Evolutionary conservation across 2,888 invertebrate genomes (phyloP).

Genomic region (Stenichneumon culpator): DNA sequence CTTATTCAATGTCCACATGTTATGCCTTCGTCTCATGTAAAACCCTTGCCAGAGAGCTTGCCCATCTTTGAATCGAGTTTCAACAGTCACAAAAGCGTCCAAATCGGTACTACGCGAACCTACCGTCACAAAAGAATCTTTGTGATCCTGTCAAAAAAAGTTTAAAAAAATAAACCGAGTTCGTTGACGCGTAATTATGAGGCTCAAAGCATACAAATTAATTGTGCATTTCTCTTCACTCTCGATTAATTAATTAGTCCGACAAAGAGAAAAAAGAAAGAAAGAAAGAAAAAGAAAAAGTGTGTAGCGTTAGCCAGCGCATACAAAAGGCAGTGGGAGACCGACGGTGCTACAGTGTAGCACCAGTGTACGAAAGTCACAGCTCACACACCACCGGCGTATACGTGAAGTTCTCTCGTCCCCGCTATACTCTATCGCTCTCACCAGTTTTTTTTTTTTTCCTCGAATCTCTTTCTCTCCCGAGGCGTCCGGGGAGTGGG

Average conservation of each 20-base stretch:
- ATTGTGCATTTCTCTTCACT: conserved; percentile 11
- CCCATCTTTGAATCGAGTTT: background rate
- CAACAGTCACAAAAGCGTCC: background rate
- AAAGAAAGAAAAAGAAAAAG: conserved; percentile 13
- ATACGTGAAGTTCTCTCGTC: background rate
- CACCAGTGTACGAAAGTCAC: conserved; percentile 37
- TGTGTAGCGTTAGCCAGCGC: background rate
- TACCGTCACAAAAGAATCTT: background rate
- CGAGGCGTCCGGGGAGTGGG: conserved; percentile 18
- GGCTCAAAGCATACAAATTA: background rate
- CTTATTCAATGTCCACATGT: background rate
- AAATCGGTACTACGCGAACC: background rate
- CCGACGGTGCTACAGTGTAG: background rate
- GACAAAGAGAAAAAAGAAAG: background rate
- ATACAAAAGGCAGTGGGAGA: background rate
- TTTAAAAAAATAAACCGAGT: background rate
- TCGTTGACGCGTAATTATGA: background rate
- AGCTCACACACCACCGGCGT: conserved; percentile 63
- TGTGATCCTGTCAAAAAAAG: background rate
- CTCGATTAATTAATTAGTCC: conserved; percentile 13
- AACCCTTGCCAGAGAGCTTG: background rate
- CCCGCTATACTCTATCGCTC: conserved; percentile 43
- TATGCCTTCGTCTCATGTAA: background rate
- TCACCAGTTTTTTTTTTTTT: conserved; percentile 24
- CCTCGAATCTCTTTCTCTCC: conserved; percentile 11